These are phyloP conservation scores for Clamator glandarius DNA, from an alignment of 2,797 vertebrate species.

Conservation along the genomic window DNA sequence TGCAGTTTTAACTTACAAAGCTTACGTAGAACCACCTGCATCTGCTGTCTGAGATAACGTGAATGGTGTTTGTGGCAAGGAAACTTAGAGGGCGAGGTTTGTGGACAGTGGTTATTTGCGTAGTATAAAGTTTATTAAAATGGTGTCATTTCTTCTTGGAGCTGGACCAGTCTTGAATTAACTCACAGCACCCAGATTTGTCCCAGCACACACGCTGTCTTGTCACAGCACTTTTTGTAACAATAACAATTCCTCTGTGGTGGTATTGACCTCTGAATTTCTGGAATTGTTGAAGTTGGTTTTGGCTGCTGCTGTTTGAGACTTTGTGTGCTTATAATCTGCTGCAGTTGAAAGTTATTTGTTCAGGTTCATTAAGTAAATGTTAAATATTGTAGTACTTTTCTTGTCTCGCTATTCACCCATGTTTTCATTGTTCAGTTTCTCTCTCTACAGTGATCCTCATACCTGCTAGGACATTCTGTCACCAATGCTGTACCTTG, in stretches of 20 bases:
- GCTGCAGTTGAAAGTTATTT: constrained; percentile 31
- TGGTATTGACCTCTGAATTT: not conserved
- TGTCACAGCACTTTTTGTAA: not conserved
- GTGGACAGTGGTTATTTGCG: not conserved
- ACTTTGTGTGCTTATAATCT: not conserved
- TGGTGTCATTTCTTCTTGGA: not conserved
- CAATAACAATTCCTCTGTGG: not conserved
- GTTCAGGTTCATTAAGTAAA: constrained; percentile 41
- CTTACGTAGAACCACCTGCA: not conserved
- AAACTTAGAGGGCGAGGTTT: not conserved
- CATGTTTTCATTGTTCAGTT: constrained; percentile 76
- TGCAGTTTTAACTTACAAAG: not conserved
- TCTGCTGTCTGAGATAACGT: not conserved
- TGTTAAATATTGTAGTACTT: constrained; percentile 59
- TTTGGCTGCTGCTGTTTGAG: constrained; percentile 36
- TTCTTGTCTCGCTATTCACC: constrained; percentile 70
- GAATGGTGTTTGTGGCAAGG: not conserved
- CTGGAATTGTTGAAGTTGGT: constrained; percentile 12
- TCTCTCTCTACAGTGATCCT: constrained; percentile 78
- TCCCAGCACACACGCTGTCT: not conserved
- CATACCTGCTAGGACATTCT: constrained; percentile 73
- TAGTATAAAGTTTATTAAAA: not conserved
- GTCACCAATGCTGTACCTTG: constrained; percentile 74
- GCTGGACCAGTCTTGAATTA: not conserved
- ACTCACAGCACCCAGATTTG: not conserved